phyloP scores from a whole-genome alignment of 2,888 invertebrate species.

The Mimachlamys varia region DNA sequence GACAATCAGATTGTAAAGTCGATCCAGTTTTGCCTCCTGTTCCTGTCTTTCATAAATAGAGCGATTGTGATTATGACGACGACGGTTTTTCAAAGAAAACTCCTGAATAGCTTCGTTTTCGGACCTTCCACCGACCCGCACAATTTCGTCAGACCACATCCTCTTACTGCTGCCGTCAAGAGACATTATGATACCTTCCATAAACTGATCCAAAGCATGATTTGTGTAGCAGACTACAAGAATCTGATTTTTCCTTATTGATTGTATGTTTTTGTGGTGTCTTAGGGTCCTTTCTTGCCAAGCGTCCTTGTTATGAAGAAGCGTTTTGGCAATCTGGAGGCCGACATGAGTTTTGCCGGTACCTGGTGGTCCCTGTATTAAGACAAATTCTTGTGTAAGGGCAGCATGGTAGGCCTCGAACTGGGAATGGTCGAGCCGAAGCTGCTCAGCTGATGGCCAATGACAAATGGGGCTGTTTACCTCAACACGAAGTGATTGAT shows the following conservation, averaged over 20 bases:
- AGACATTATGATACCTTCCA: constrained; percentile 77
- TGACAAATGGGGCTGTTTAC: constrained; percentile 47
- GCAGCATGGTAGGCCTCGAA: constrained; percentile 72
- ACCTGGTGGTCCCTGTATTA: constrained; percentile 88
- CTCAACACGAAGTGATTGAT: not conserved
- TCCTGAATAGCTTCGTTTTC: constrained; percentile 68
- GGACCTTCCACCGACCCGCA: constrained; percentile 77
- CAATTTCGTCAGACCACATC: constrained; percentile 52
- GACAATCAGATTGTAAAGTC: not conserved
- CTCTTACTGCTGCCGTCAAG: constrained; percentile 56
- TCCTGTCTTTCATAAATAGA: not conserved
- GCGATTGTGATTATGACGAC: constrained; percentile 55
- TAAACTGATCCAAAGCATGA: constrained; percentile 81
- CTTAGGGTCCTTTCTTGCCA: not conserved
- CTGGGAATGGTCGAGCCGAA: constrained; percentile 75
- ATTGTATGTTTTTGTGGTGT: not conserved
- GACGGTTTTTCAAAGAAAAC: constrained; percentile 55
- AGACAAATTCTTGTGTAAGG: constrained; percentile 74
- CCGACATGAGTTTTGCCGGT: constrained; percentile 93
- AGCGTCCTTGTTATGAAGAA: constrained; percentile 84
- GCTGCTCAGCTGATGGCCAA: constrained; percentile 72
- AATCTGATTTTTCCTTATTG: constrained; percentile 66
- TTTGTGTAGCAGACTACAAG: constrained; percentile 80
- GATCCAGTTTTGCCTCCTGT: not conserved
- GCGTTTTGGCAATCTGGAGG: constrained; percentile 86